Evolutionary conservation across 2,797 vertebrate genomes (phyloP).

Genomic region (Hemitrygon akajei): DNA sequence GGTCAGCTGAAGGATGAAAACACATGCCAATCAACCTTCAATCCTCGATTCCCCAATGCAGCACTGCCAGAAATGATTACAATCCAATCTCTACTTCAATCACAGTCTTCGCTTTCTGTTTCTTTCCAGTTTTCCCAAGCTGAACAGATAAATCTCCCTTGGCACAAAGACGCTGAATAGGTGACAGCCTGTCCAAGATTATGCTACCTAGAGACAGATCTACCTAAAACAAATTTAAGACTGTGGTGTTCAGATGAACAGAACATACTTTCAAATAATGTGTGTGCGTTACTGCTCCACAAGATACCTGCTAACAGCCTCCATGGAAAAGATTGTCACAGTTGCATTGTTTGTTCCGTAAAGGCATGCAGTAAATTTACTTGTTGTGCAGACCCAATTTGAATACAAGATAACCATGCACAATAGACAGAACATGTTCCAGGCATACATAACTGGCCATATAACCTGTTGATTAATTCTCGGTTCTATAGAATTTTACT

Average conservation of each 20-base stretch:
- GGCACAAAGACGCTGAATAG: constrained; percentile 1
- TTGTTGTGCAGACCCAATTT: background rate
- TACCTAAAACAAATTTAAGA: background rate
- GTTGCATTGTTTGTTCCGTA: background rate
- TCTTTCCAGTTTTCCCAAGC: background rate
- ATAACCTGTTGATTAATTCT: background rate
- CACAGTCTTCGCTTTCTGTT: background rate
- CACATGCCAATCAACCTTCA: background rate
- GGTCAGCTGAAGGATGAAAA: constrained; percentile 23
- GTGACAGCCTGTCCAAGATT: constrained; percentile 30
- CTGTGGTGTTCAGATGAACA: background rate
- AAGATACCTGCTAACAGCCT: background rate
- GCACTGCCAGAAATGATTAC: background rate
- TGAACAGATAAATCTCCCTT: constrained; percentile 21
- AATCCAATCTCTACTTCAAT: constrained; percentile 4
- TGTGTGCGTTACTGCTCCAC: background rate
- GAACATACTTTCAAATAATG: background rate
- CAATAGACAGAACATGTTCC: background rate
- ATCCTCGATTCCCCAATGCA: background rate
- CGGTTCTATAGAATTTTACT: background rate
- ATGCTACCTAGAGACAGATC: background rate
- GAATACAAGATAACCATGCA: background rate
- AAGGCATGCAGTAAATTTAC: background rate
- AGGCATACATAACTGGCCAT: background rate
- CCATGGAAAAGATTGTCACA: background rate